These are phyloP conservation scores for Chydorus sphaericus DNA, from an alignment of 2,888 invertebrate genomes.

Conservation along the genomic window DNA sequence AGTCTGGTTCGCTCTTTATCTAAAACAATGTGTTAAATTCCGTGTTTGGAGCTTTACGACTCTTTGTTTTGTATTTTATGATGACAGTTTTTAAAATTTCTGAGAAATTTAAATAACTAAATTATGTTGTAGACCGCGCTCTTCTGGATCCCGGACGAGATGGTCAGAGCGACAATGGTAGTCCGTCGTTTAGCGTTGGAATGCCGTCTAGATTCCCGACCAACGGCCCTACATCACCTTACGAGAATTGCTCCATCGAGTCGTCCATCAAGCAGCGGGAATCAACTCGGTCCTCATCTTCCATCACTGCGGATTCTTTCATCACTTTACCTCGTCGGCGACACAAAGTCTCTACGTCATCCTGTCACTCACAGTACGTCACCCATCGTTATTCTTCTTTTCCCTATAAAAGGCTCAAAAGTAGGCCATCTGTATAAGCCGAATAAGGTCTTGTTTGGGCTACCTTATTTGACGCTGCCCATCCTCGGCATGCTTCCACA, in stretches of 20 bases:
- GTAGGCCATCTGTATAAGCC: too few relatives aligned
- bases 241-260: slow-evolving; percentile 42
- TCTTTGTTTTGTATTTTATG: too few relatives aligned
- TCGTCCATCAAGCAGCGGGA: neutral
- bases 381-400: neutral
- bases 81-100: too few relatives aligned
- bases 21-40: too few relatives aligned
- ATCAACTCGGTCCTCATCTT: neutral
- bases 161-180: neutral
- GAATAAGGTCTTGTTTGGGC: too few relatives aligned
- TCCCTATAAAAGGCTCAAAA: slow-evolving; percentile 19
- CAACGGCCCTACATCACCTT: slow-evolving; percentile 33
- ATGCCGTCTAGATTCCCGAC: slow-evolving; percentile 4
- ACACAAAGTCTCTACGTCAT: neutral
- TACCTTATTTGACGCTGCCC: slow-evolving; percentile 28
- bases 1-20: too few relatives aligned
- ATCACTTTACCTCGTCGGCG: slow-evolving; percentile 5
- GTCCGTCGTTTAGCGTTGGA: neutral
- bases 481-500: slow-evolving; percentile 16
- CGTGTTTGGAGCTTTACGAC: too few relatives aligned
- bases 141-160: neutral
- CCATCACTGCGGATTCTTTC: slow-evolving; percentile 4
- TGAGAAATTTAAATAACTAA: too few relatives aligned
- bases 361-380: neutral
- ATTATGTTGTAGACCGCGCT: neutral